A percentile compares a stretch with the other conserved stretches of the same genome.
Conservation (phyloP, 2,888 invertebrate genomes). For the Matsumyia berberina region DNA sequence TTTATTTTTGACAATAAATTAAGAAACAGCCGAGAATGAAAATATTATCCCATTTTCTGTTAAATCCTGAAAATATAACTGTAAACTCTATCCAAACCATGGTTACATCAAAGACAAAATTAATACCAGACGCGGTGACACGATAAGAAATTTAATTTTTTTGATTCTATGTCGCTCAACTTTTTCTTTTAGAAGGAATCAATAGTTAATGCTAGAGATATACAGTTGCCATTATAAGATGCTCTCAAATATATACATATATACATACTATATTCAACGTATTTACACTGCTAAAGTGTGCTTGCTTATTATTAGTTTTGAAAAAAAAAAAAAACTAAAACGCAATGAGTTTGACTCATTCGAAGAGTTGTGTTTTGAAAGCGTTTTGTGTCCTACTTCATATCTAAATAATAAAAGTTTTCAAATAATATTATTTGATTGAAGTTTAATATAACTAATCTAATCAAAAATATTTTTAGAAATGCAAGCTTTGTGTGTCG, state of each 20-base stretch:
- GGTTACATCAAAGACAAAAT: background rate
- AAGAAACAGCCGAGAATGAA: background rate
- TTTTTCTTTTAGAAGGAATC: background rate
- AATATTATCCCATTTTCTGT: background rate
- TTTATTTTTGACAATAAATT: background rate
- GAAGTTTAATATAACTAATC: background rate
- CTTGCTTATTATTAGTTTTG: background rate
- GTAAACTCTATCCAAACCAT: background rate
- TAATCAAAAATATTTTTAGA: conserved; percentile 4
- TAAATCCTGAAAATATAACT: background rate
- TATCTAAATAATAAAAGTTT: background rate
- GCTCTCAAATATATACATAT: background rate
- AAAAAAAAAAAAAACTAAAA: background rate
- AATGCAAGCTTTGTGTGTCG: conserved; percentile 37
- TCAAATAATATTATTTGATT: background rate
- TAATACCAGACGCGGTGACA: background rate
- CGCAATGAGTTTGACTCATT: background rate
- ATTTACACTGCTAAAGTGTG: background rate
- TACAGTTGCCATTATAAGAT: background rate
- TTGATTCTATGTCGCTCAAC: background rate
- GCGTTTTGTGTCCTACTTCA: conserved; percentile 6
- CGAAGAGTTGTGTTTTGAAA: background rate
- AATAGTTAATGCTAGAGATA: background rate
- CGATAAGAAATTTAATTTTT: background rate
- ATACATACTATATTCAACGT: no score